Evolutionary conservation across 2,113 vertebrate species (phyloP), one percentile per base, ranked within the genome.

Genomic region (Lophura nycthemera): DNA sequence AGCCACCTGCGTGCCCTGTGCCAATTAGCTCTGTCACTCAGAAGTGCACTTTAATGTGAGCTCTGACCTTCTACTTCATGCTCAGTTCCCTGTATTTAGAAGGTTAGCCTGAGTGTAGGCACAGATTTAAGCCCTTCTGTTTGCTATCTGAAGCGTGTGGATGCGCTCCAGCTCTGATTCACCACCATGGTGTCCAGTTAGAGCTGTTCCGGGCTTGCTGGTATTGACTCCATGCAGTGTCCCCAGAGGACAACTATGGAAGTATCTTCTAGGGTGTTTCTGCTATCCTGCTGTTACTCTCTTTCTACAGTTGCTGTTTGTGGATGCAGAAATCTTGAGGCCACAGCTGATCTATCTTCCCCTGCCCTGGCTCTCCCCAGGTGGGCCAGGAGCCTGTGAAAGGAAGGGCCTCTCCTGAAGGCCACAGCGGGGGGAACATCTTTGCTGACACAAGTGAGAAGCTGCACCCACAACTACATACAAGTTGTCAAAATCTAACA

Each of bases 21-120:
- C 60, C 90, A 88, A 47, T 92, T 71, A 93, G 25, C 76, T 80
- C 85, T 83, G 83, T 86, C 76, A 36, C 56, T 81, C 89, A 52
- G 52, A 80, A 83, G 20, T 22, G 8, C 48, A 21, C 14, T 71
- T 95, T 5, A 45, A 24, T 54, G 27, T 54, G 40, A 59, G 45
- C 60, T 83, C n/a, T 92, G 63, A 76, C 79, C 63, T 85, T 69
- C 48, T 63, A 22, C 45, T 29, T 86, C 17, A 8, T 52, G 36
- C 50, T 85, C 54, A 32, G 54, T 87, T 78, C 45, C 16, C 48
- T 74, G 88, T 88, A 76, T 73, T 88, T 72, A 77, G 50, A 69
- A 76, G 45, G 40, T 73, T 25, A 78, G 5, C 43, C 40, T 8
- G 0, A 1, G 3, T 11, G 12, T 10, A 54, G 54, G n/a, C 79